Percentiles rank a stretch among this genome's conserved stretches.
phyloP scores from a whole-genome alignment of 2,113 vertebrate genomes.

The Hassar affinis region DNA sequence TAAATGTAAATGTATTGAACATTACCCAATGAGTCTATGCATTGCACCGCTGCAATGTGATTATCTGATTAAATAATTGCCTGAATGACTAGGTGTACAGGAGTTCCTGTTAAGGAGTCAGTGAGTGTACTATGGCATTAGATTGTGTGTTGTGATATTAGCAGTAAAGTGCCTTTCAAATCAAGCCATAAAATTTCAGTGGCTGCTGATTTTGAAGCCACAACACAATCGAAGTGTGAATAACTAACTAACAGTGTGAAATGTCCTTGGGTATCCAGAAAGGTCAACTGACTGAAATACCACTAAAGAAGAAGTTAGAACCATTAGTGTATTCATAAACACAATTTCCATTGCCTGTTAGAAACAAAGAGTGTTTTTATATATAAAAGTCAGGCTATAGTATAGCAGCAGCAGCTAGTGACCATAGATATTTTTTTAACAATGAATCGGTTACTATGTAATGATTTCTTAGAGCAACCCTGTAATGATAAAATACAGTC shows the following conservation, averaged over 20 bases:
- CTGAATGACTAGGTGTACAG: no score
- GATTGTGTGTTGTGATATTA: not conserved
- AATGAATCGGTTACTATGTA: not conserved
- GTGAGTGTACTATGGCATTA: no score
- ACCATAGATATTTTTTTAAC: not conserved
- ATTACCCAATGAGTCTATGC: no score
- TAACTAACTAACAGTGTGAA: not conserved
- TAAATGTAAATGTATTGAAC: no score
- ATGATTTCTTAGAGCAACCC: no score
- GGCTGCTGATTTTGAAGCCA: not conserved
- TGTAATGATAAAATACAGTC: not conserved
- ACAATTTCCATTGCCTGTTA: not conserved
- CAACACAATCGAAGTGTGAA: not conserved
- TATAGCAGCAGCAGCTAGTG: not conserved
- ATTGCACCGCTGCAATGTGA: no score
- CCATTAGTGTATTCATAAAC: not conserved
- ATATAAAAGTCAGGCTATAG: not conserved
- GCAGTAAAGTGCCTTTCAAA: not conserved
- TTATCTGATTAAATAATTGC: no score
- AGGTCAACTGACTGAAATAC: not conserved
- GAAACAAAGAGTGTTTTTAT: not conserved
- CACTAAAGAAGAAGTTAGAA: not conserved
- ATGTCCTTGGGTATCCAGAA: not conserved
- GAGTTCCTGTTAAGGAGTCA: no score
- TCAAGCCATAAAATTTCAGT: not conserved